phyloP scores from a whole-genome alignment of 2,797 vertebrate genomes.

The Garrulus glandarius region DNA sequence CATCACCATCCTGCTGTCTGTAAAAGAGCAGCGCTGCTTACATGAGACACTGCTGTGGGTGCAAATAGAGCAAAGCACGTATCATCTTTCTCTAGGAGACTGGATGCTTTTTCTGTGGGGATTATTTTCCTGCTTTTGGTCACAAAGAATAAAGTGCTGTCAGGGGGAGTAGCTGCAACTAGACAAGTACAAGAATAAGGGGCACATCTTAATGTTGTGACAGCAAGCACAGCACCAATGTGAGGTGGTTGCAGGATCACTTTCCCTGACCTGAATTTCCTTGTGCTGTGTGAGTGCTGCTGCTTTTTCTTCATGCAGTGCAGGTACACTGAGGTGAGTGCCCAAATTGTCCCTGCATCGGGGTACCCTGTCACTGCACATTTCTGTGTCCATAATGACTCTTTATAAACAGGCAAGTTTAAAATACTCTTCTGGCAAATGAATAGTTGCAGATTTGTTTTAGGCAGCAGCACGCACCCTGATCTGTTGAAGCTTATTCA shows the following conservation, averaged over 20 bases:
- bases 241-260: background rate
- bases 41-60: background rate
- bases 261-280: background rate
- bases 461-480: background rate
- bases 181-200: background rate
- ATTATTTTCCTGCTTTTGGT: background rate
- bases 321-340: background rate
- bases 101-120: background rate
- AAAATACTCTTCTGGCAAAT: background rate
- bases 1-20: background rate
- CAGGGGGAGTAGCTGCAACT: background rate
- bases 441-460: background rate
- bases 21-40: background rate
- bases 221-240: background rate
- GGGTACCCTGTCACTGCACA: background rate
- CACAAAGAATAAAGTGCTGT: background rate
- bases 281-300: background rate
- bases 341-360: accelerated
- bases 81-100: background rate
- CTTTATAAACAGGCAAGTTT: background rate
- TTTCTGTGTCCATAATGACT: background rate
- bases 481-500: background rate
- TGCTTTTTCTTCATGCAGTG: background rate
- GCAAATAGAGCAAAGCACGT: background rate
- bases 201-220: background rate